A percentile compares a stretch with the other conserved stretches of the same genome.
Conservation (phyloP, 2,888 invertebrate species). For the Aporophyla nigra region DNA sequence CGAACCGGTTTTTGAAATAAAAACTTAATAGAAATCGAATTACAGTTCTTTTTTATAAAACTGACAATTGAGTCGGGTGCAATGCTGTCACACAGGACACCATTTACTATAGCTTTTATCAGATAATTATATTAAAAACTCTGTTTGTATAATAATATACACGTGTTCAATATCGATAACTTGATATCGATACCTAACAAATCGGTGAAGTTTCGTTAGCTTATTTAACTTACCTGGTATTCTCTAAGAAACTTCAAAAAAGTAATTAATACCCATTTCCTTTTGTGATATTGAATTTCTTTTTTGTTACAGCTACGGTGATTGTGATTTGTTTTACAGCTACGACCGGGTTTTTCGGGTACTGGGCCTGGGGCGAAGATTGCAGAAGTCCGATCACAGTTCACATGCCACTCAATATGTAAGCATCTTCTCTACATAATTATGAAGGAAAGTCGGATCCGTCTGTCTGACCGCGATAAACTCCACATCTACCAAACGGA, state of each 20-base stretch:
- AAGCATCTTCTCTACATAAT: conserved; percentile 42
- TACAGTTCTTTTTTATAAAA: too few species aligned
- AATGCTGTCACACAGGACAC: background rate
- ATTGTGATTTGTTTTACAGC: conserved; percentile 70
- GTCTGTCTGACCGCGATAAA: background rate
- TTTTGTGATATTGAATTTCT: background rate
- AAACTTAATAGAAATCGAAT: too few species aligned
- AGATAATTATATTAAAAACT: background rate
- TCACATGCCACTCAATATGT: conserved; percentile 78
- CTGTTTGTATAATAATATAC: too few species aligned
- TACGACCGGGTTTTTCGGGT: conserved; percentile 81
- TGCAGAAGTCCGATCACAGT: conserved; percentile 79
- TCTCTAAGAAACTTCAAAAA: background rate
- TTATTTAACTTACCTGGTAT: background rate
- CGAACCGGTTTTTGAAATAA: too few species aligned
- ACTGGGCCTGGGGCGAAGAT: conserved; percentile 82
- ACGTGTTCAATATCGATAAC: background rate
- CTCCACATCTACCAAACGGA: background rate
- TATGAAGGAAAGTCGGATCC: background rate
- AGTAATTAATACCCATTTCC: background rate
- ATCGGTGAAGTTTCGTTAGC: background rate
- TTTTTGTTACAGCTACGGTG: conserved; percentile 76
- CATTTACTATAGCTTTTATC: background rate
- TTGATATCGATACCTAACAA: background rate
- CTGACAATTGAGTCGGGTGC: too few species aligned